Evolutionary conservation across 2,113 vertebrate genomes (phyloP).

Genomic region (Loxodonta africana): DNA sequence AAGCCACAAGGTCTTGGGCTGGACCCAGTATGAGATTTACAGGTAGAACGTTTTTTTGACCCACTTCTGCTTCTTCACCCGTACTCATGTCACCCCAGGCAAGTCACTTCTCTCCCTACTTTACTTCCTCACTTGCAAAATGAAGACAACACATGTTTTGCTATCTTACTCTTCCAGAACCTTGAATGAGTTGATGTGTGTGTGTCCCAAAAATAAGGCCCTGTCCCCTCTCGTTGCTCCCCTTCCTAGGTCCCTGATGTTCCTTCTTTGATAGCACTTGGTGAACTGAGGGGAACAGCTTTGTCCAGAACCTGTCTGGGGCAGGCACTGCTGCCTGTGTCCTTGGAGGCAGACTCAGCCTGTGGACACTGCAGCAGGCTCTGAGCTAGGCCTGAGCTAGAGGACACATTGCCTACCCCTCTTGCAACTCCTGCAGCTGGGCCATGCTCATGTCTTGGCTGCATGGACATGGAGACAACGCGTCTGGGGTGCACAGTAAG

Average conservation of each 20-base stretch:
- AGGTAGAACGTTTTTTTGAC: not conserved
- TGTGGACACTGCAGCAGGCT: not conserved
- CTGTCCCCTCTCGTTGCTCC: not conserved
- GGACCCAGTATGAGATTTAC: not conserved
- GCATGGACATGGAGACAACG: not conserved
- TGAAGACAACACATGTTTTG: not conserved
- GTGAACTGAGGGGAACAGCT: not conserved
- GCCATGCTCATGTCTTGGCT: not conserved
- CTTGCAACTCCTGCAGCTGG: rapidly evolving
- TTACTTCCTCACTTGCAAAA: not conserved
- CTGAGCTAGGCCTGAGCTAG: not conserved
- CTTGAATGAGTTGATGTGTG: not conserved
- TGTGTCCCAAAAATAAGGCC: not conserved
- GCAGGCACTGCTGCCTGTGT: not conserved
- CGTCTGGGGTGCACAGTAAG: not conserved
- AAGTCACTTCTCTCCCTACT: not conserved
- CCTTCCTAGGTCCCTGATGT: not conserved
- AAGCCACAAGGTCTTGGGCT: not conserved
- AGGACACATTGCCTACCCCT: not conserved
- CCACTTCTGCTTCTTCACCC: not conserved
- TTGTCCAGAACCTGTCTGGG: not conserved
- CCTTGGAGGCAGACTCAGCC: not conserved
- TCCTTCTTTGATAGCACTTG: not conserved
- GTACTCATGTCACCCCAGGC: not conserved
- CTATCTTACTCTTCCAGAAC: not conserved